These are phyloP conservation scores for Caradrina clavipalpis DNA, from an alignment of 2,888 invertebrate species.

Conservation along the genomic window DNA sequence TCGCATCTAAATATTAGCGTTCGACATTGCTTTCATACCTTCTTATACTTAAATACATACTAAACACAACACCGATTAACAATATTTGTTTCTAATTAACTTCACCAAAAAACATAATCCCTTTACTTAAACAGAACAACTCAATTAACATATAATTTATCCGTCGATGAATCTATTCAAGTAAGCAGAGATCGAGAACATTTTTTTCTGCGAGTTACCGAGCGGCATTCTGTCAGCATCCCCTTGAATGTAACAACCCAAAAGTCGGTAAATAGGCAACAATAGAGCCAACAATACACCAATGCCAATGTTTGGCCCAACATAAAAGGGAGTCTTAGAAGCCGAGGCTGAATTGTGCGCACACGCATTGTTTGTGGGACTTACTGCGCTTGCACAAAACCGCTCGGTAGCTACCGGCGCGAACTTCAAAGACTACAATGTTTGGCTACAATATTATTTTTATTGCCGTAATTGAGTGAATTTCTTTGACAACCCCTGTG, in stretches of 20 bases:
- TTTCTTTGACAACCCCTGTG: constrained; percentile 70
- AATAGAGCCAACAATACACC: constrained; percentile 85
- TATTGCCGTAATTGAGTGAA: constrained; percentile 88
- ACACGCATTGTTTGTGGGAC: constrained; percentile 76
- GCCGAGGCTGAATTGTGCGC: constrained; percentile 80
- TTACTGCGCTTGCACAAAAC: constrained; percentile 87
- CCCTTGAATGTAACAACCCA: constrained; percentile 85
- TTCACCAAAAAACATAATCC: constrained; percentile 60
- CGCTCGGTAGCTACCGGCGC: constrained; percentile 86
- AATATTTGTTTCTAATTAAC: constrained; percentile 63
- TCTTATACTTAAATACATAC: background rate
- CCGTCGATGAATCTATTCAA: constrained; percentile 78
- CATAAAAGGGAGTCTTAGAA: constrained; percentile 87
- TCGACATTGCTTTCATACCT: too few relatives aligned
- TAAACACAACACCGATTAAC: background rate
- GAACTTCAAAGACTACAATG: constrained; percentile 81
- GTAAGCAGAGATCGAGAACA: constrained; percentile 72
- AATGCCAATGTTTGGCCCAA: constrained; percentile 89
- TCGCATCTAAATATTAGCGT: too few relatives aligned
- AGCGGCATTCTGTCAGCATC: constrained; percentile 74
- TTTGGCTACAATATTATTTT: constrained; percentile 89
- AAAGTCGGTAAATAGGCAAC: constrained; percentile 90
- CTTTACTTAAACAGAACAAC: constrained; percentile 57
- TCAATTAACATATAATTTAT: constrained; percentile 73
- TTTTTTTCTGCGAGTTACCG: constrained; percentile 71